Evolutionary conservation across 2,113 vertebrate species (phyloP).

Genomic region (Cinclus cinclus): DNA sequence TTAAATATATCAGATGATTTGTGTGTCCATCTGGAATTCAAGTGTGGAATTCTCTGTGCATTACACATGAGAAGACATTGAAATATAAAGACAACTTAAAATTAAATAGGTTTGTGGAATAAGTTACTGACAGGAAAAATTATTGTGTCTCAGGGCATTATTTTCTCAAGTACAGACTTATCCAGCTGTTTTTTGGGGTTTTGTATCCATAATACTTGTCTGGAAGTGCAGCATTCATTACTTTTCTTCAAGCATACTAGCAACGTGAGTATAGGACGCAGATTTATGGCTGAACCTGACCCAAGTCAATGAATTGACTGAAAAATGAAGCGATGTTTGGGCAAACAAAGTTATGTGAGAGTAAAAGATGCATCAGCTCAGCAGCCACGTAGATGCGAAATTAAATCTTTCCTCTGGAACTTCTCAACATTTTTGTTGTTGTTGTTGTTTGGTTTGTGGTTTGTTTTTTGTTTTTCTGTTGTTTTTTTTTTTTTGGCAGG

Average conservation of each 20-base stretch:
- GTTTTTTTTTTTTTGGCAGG: no score
- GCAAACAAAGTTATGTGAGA: constrained; percentile 19
- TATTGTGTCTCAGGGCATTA: constrained; percentile 16
- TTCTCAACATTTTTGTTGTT: not conserved
- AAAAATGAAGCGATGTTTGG: constrained; percentile 34
- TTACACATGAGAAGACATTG: constrained; percentile 10
- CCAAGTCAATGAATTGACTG: not conserved
- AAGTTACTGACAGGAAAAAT: constrained; percentile 53
- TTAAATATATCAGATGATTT: constrained; percentile 57
- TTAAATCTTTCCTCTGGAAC: not conserved
- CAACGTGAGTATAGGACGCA: not conserved
- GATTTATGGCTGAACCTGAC: constrained; percentile 16
- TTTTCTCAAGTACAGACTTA: constrained; percentile 7
- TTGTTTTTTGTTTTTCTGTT: no score
- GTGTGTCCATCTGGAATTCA: constrained; percentile 47
- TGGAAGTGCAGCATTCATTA: constrained; percentile 22
- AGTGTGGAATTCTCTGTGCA: not conserved
- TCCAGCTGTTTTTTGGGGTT: constrained; percentile 34
- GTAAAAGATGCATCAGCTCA: constrained; percentile 25
- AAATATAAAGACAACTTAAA: constrained; percentile 36
- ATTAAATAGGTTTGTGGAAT: constrained; percentile 11
- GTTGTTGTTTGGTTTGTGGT: not conserved
- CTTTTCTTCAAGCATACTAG: constrained; percentile 48
- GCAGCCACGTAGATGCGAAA: not conserved
- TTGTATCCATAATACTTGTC: constrained; percentile 18